Conservation (phyloP, 2,113 vertebrate genomes). For the Caloenas nicobarica region DNA sequence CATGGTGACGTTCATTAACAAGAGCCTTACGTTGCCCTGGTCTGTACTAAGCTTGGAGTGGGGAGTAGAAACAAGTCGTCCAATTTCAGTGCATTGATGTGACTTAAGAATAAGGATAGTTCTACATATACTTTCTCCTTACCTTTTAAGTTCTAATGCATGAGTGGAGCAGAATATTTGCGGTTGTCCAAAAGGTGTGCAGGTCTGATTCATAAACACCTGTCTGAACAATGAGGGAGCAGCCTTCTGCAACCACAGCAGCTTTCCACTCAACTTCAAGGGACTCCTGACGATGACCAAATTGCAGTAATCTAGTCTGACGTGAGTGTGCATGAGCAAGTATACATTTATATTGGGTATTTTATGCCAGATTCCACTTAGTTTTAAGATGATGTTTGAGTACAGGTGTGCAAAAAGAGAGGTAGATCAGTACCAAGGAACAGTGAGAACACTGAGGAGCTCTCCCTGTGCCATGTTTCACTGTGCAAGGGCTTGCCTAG, state of each 20-base stretch:
- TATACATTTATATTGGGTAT: not conserved
- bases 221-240: not conserved
- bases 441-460: not conserved
- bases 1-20: not conserved
- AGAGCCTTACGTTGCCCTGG: not conserved
- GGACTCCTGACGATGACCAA: not conserved
- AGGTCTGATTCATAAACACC: not conserved
- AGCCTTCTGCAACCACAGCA: constrained; percentile 9
- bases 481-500: not conserved
- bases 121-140: not conserved
- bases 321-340: not conserved
- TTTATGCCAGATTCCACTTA: not conserved
- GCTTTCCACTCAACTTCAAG: not conserved
- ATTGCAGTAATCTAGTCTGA: not conserved
- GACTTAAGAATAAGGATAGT: not conserved
- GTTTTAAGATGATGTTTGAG: not conserved
- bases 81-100: not conserved
- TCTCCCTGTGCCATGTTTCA: not conserved
- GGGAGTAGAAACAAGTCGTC: not conserved
- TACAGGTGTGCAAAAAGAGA: not conserved
- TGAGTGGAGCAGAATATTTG: not conserved
- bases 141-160: not conserved
- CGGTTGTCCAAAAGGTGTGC: not conserved
- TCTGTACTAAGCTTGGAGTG: not conserved
- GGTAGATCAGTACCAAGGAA: not conserved